phyloP scores from a whole-genome alignment of 1,140 invertebrate species.

The Lasioglossum baleicum region DNA sequence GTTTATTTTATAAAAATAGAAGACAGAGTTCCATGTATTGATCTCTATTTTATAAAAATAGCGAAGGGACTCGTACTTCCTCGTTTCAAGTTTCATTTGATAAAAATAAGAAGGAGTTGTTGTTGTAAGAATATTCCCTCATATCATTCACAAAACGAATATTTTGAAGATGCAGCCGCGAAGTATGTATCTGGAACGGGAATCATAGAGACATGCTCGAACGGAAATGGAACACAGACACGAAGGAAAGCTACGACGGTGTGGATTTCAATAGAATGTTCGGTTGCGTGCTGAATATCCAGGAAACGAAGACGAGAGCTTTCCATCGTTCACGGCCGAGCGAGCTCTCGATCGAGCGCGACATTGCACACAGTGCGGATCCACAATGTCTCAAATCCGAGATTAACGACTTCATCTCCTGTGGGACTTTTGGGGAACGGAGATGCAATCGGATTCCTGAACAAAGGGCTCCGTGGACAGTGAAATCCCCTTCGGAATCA shows the following conservation, averaged over 20 bases:
- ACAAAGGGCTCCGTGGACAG: not conserved
- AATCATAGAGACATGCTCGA: not conserved
- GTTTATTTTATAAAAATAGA: too few relatives aligned
- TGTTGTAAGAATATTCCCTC: too few relatives aligned
- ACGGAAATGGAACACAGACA: constrained; percentile 12
- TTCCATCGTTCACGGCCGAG: constrained; percentile 44
- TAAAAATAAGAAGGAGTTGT: too few relatives aligned
- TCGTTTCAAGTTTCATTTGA: too few relatives aligned
- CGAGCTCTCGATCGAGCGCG: constrained; percentile 31
- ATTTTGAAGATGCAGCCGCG: not conserved
- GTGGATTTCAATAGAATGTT: constrained; percentile 12
- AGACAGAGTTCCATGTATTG: too few relatives aligned
- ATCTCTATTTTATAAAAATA: too few relatives aligned
- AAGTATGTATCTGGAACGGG: not conserved
- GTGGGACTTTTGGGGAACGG: constrained; percentile 41
- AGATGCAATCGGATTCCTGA: not conserved
- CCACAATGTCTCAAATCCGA: constrained; percentile 47
- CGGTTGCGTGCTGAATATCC: constrained; percentile 18
- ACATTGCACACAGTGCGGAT: constrained; percentile 28
- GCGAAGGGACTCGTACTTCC: too few relatives aligned
- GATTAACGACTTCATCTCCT: constrained; percentile 45
- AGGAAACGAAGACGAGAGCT: constrained; percentile 43
- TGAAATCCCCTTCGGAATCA: not conserved
- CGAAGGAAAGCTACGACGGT: constrained; percentile 14
- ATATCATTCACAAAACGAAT: not conserved